Percentiles rank a stretch among this genome's conserved stretches.
phyloP scores from a whole-genome alignment of 1,140 invertebrate species.

The Helicoverpa zea region DNA sequence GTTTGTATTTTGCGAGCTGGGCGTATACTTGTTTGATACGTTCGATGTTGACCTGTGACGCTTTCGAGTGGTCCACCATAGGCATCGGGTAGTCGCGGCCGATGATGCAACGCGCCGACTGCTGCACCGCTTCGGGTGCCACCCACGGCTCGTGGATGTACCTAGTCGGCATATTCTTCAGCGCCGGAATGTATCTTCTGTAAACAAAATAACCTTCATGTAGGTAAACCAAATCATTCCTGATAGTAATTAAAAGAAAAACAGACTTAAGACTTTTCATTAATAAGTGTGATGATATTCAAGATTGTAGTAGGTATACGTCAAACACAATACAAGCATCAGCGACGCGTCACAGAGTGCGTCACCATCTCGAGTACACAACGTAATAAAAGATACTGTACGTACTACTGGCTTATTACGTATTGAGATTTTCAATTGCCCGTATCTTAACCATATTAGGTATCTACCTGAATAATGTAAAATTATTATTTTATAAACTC shows the following conservation, averaged over 20 bases:
- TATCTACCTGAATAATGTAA: not conserved
- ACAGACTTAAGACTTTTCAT: not conserved
- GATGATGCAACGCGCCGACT: conserved; percentile 93
- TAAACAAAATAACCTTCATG: not conserved
- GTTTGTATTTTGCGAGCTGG: conserved; percentile 90
- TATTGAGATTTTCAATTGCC: not conserved
- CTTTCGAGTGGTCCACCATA: conserved; percentile 94
- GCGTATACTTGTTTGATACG: conserved; percentile 96
- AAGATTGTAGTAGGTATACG: not conserved
- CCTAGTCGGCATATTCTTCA: conserved; percentile 94
- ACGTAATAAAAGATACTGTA: not conserved
- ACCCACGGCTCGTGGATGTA: conserved; percentile 97
- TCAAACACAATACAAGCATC: not conserved
- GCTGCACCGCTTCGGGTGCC: conserved; percentile 92
- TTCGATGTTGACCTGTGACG: conserved; percentile 93
- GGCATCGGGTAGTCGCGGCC: conserved; percentile 95
- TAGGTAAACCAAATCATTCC: not conserved
- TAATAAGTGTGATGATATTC: not conserved
- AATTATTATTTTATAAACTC: conserved; percentile 4
- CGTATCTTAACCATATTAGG: not conserved
- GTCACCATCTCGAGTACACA: not conserved
- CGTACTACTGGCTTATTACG: not conserved
- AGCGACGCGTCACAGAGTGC: not conserved
- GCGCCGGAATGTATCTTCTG: conserved; percentile 93
- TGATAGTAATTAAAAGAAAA: not conserved